These are phyloP conservation scores for Polyploca ridens DNA, from an alignment of 2,888 invertebrate species.

Conservation along the genomic window DNA sequence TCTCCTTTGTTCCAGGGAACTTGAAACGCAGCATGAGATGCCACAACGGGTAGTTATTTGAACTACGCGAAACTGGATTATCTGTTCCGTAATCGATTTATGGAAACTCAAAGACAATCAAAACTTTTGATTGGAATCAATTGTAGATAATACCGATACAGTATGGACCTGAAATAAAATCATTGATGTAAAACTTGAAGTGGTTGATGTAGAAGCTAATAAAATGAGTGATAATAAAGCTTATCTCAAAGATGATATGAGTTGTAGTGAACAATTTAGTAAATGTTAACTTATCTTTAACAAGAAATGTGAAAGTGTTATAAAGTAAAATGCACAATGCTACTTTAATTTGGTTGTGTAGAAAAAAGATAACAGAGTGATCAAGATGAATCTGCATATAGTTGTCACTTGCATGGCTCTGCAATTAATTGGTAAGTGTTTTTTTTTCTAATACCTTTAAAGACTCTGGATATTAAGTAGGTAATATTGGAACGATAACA, in stretches of 20 bases:
- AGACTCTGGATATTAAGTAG: too few species aligned
- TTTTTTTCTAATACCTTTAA: neutral
- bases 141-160: slow-evolving; percentile 17
- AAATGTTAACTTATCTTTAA: neutral
- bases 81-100: slow-evolving; percentile 23
- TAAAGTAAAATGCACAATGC: neutral
- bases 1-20: slow-evolving; percentile 51
- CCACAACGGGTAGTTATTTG: slow-evolving; percentile 33
- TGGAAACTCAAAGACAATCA: slow-evolving; percentile 21
- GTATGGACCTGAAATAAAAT: neutral
- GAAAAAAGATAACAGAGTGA: slow-evolving; percentile 40
- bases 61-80: slow-evolving; percentile 27
- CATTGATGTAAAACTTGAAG: too few species aligned
- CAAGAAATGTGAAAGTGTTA: neutral
- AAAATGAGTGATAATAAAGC: neutral
- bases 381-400: slow-evolving; percentile 65
- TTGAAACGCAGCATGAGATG: slow-evolving; percentile 32
- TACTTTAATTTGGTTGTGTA: slow-evolving; percentile 29
- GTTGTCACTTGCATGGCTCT: slow-evolving; percentile 58
- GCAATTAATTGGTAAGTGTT: slow-evolving; percentile 68
- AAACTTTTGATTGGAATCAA: slow-evolving; percentile 20
- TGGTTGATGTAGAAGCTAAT: neutral
- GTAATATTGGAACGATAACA: too few species aligned
- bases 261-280: slow-evolving; percentile 9
- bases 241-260: neutral